Evolutionary conservation across 2,888 invertebrate genomes (phyloP), one percentile per base, ranked within the genome.

Genomic region (Spilarctia lutea): DNA sequence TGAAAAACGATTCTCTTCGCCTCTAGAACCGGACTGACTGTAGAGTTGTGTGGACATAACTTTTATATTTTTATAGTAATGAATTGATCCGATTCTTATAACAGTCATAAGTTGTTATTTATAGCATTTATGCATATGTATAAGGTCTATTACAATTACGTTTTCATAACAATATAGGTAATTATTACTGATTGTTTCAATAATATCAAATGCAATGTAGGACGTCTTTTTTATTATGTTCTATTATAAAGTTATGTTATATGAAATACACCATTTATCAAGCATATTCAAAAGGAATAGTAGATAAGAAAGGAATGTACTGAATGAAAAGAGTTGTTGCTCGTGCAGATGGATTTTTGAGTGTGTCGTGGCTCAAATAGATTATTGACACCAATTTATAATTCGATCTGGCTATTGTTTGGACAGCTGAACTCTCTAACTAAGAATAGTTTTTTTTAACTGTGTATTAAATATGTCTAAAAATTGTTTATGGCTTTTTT

Each of bases 1-100:
- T 94, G 87, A 84, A 90, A 93, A 94, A 91, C 93, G 88, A 92
- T 94, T 92, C 90, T 90, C 88, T 89, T 84, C 89, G 91, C 88
- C 88, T 85, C 83, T 85, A 85, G 86, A 86, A 80, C 81, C 79
- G 81, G 76, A 30, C 79, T 67, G 76, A 73, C 69, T 89, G 82
- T 81, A 91, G 91, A 89, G 88, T 91, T 78, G 75, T 80, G 80
- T 91, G 94, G 95, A 94, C 79, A 75, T 79, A 82, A 39, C 56
- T 24, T 48, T 65, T 24, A 71, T 71, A 48, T 65, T 48, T 71
- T 33, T 18, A 45, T 63, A 65, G n/a, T 33, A 48, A 35, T 48
- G 33, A 42, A 35, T 65, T 16, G 63, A 48, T 30, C 27, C 42
- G 18, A 63, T 71, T 30, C 30, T 45, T 63, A 45, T 71, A 27